Conservation (phyloP, 2,888 invertebrate genomes). For the Vandiemenella viatica region DNA sequence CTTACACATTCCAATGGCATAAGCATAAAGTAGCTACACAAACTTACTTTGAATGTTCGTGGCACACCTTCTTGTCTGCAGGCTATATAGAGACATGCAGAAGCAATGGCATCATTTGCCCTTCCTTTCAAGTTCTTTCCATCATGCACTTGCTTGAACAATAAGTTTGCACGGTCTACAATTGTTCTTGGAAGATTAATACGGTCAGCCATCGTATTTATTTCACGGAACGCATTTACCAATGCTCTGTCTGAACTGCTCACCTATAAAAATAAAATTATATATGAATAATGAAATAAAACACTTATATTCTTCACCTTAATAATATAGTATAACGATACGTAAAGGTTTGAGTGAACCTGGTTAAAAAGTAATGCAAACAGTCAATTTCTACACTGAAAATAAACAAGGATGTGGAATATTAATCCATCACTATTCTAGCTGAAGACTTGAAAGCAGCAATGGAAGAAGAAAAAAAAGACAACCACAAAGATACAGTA, state of each 20-base stretch:
- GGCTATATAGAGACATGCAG: conserved; percentile 96
- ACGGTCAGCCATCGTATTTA: conserved; percentile 94
- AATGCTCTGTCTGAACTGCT: conserved; percentile 91
- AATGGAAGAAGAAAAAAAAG: too few species aligned
- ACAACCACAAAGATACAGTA: too few species aligned
- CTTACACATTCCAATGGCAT: too few species aligned
- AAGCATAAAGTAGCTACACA: too few species aligned
- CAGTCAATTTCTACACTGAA: not conserved
- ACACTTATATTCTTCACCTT: not conserved
- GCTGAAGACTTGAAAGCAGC: too few species aligned
- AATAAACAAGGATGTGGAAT: too few species aligned
- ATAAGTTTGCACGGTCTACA: conserved; percentile 86
- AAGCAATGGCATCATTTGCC: conserved; percentile 95
- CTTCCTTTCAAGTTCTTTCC: conserved; percentile 90
- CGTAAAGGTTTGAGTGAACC: not conserved
- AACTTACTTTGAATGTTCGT: conserved; percentile 72
- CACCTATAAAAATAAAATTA: conserved; percentile 46
- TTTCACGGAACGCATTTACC: conserved; percentile 91
- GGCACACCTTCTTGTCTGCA: conserved; percentile 98
- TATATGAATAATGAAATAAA: not conserved
- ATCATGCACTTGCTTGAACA: conserved; percentile 97
- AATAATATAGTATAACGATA: not conserved
- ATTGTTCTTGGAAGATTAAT: conserved; percentile 95
- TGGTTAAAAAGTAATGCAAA: not conserved
- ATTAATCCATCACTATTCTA: too few species aligned